Evolutionary conservation across 2,113 vertebrate species (phyloP), one percentile per base, ranked within the genome.

Genomic region (Chaetodon auriga): DNA sequence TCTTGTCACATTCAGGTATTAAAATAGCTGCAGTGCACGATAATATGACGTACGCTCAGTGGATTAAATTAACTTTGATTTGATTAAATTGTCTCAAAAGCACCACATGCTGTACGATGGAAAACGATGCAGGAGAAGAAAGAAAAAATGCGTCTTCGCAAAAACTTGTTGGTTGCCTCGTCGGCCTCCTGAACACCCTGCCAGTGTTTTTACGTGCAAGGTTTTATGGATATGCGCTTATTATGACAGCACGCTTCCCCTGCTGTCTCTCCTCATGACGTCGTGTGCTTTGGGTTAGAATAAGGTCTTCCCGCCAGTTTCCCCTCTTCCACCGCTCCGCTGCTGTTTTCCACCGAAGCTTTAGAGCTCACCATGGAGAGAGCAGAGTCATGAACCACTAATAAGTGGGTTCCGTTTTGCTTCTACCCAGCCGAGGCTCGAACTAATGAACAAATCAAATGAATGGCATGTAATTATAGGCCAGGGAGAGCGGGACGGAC

Each of bases 381-480:
- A 89, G 83, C 23, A 54, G 83, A 92, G 90, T 93, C 92, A 92
- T 90, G 91, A 90, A 93, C 94, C 94, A 93, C 94, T 95, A 94
- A 94, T 94, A 83, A 92, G 87, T 90, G 92, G 93, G 93, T 94
- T 94, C 92, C 92, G 83, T 84, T 93, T 84, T 74, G 74, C 84
- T 83, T 87, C 83, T 80, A 88, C 90, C 90, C 84, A 89, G 89
- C 87, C 85, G 81, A 92, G 88, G 91, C 90, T 91, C 89, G 87
- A 92, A 87, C 90, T 95, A 95, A 94, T 94, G 94, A 95, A 94
- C 93, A 93, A 94, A 92, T 94, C 92, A 93, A 94, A 95, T 93
- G 89, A 94, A 93, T 85, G 91, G 83, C 90, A 81, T 92, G 89
- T 94, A 95, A 94, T 95, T 95, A 94, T 84, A 94, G 94, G 84